Evolutionary conservation across 2,888 invertebrate species (phyloP), one percentile per base, ranked within the genome.

Genomic region (Bombylius major): DNA sequence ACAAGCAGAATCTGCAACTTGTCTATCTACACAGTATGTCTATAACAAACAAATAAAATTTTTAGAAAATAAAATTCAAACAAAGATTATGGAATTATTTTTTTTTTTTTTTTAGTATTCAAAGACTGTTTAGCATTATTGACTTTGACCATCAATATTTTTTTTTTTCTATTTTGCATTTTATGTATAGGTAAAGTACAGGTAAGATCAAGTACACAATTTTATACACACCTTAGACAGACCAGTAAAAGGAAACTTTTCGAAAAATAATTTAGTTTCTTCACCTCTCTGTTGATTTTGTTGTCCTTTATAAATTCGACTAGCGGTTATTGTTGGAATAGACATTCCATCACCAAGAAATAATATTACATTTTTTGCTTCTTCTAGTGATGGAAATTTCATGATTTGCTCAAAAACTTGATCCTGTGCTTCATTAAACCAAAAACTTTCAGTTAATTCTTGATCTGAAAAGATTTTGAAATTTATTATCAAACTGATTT

Each of bases 1-100:
- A 66, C 87, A 89, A 0, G 91, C 90, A 0, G 90, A 90, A 66
- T 92, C 92, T 0, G 90, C 82, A 1, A 89, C 89, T 72, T 89
- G 85, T 7, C 77, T 76, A 64, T 88, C 81, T 0, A 87, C 80
- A 68, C 87, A 87, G 69, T 87, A 88, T 0, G 88, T 87, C 83
- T 81, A 60, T 14, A 23, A 56, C 50, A 50, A 50, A 33, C 52
- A 33, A n/a, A 7, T 23, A 12, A 44, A 34, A 13, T 39, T 4
- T 33, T 8, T 32, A 14, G 39, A 49, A 32, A 56, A 33, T 12
- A 23, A 34, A 14, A 36, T 31, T 13, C 12, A 4, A 34, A 8
- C 8, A 3, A 23, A 23, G 23, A 23, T 23, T 23, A 3, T 23
- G 3, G 23, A 23, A 23, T 11, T 11, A 42, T 42, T 42, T 11